Conservation (phyloP, 2,113 vertebrate genomes). For the Hydrolagus affinis region DNA sequence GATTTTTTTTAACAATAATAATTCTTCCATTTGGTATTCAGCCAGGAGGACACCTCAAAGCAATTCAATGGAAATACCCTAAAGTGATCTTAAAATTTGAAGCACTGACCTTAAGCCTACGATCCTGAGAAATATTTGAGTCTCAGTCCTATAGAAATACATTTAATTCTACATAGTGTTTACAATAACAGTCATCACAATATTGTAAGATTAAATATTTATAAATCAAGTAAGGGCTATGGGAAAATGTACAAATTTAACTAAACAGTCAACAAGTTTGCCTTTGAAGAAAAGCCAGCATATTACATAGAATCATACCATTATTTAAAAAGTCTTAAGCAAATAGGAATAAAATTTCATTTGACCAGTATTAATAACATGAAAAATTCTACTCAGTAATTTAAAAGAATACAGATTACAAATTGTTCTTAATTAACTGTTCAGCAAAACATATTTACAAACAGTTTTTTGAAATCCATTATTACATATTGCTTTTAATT, state of each 20-base stretch:
- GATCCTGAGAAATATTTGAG: too few relatives aligned
- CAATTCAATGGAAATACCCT: too few relatives aligned
- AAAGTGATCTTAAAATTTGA: too few relatives aligned
- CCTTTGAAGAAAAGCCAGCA: background rate
- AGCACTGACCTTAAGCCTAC: too few relatives aligned
- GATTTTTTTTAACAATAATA: too few relatives aligned
- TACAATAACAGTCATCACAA: too few relatives aligned
- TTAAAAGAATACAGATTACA: background rate
- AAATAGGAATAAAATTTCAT: background rate
- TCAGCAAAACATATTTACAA: background rate
- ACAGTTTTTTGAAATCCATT: background rate
- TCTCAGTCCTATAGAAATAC: too few relatives aligned
- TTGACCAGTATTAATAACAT: background rate
- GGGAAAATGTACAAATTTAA: background rate
- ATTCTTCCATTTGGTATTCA: too few relatives aligned
- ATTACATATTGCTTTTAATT: background rate
- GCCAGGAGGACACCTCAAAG: too few relatives aligned
- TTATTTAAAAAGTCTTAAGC: background rate
- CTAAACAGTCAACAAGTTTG: background rate
- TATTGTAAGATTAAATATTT: too few relatives aligned
- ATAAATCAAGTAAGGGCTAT: too few relatives aligned
- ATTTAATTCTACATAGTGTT: too few relatives aligned
- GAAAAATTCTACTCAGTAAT: background rate
- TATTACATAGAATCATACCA: background rate
- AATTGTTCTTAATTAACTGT: background rate